phyloP scores from a whole-genome alignment of 2,797 vertebrate genomes.

The Peromyscus aztecus region DNA sequence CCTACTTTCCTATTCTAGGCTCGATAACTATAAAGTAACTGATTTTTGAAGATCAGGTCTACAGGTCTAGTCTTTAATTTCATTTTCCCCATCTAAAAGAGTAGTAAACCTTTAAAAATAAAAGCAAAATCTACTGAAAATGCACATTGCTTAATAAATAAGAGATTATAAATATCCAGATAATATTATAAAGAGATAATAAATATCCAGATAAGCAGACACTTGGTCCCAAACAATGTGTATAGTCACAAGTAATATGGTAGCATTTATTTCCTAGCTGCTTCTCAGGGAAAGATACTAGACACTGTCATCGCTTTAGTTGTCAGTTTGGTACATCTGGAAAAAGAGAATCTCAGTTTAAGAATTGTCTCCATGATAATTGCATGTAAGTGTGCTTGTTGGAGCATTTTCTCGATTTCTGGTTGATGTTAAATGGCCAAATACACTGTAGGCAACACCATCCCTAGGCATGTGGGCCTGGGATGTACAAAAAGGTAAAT shows the following conservation, averaged over 20 bases:
- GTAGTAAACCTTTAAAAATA: neutral
- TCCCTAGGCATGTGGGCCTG: neutral
- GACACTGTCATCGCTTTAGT: neutral
- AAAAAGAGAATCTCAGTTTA: neutral
- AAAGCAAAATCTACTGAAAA: neutral
- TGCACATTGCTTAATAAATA: conserved; percentile 9
- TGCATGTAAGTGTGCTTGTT: neutral
- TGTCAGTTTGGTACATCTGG: neutral
- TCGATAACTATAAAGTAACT: neutral
- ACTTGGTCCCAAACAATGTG: neutral
- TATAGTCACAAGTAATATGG: neutral
- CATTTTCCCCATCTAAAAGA: conserved; percentile 43
- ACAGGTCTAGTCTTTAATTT: neutral
- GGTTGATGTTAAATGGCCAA: neutral
- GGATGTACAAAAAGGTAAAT: neutral
- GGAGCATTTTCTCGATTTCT: neutral
- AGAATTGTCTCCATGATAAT: neutral
- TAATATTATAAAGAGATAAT: neutral
- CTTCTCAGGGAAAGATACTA: neutral
- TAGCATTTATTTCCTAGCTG: neutral
- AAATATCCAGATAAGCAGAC: conserved; percentile 8
- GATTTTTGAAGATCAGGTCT: neutral
- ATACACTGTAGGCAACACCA: neutral
- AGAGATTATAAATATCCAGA: neutral
- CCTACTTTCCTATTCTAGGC: neutral